A percentile compares a stretch with the other conserved stretches of the same genome.
Evolutionary conservation across 2,888 invertebrate genomes (phyloP).

Genomic region (Vannuccia rotundouncinata): DNA sequence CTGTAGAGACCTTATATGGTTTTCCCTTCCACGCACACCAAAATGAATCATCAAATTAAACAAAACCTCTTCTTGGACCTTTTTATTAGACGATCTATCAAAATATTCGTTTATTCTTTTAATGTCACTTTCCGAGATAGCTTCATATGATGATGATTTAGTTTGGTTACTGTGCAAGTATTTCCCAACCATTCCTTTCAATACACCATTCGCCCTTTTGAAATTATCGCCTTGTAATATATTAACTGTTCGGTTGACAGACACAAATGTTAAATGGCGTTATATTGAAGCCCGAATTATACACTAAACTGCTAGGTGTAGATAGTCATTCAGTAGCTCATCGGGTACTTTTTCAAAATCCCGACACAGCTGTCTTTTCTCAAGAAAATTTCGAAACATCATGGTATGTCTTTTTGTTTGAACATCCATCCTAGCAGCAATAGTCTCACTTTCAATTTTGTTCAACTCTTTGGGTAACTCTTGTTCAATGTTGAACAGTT

Average conservation of each 20-base stretch:
- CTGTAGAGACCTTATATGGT: slow-evolving; percentile 9
- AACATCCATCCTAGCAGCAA: neutral
- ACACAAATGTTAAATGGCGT: neutral
- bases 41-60: neutral
- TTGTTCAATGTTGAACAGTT: neutral
- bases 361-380: neutral
- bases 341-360: slow-evolving; percentile 14
- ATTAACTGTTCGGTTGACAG: neutral
- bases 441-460: neutral
- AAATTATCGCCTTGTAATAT: slow-evolving; percentile 3
- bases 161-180: neutral
- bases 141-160: neutral
- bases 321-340: slow-evolving; percentile 27
- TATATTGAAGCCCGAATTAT: slow-evolving; percentile 13
- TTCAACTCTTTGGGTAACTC: neutral
- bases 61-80: slow-evolving; percentile 21
- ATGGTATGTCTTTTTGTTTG: neutral
- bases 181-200: neutral
- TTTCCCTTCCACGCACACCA: neutral
- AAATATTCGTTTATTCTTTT: slow-evolving; percentile 1
- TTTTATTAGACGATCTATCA: neutral
- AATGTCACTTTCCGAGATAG: neutral
- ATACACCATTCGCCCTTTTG: neutral
- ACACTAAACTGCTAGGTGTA: slow-evolving; percentile 8
- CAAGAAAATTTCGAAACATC: neutral